phyloP scores from a whole-genome alignment of 2,888 invertebrate genomes.

The Sarcophaga subvicina region DNA sequence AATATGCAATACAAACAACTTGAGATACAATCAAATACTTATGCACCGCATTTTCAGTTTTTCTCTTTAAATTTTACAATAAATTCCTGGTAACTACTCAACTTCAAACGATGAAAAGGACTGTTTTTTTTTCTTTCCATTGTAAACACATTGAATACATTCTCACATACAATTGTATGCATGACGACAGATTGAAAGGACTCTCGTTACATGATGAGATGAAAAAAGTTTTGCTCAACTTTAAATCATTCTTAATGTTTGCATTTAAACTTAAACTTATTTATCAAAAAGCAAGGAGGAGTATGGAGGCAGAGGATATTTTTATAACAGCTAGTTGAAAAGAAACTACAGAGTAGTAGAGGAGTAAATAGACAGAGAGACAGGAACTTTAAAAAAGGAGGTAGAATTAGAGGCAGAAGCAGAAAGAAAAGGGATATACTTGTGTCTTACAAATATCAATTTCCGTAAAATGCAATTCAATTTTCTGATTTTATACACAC shows the following conservation, averaged over 20 bases:
- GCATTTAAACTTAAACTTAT: conserved; percentile 67
- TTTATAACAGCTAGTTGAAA: conserved; percentile 24
- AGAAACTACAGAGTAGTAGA: conserved; percentile 1
- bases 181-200: conserved; percentile 52
- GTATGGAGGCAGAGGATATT: conserved; percentile 20
- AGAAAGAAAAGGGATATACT: conserved; percentile 48
- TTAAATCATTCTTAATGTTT: conserved; percentile 69
- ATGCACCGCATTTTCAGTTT: conserved; percentile 38
- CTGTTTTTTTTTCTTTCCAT: conserved; percentile 22
- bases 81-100: conserved; percentile 18
- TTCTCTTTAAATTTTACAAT: conserved; percentile 42
- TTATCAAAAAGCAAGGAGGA: conserved; percentile 30
- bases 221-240: conserved; percentile 56
- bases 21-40: conserved; percentile 59
- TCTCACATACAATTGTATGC: conserved; percentile 22
- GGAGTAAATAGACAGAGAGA: neutral
- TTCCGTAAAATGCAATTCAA: conserved; percentile 70
- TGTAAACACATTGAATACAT: neutral
- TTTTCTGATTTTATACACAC: conserved; percentile 62
- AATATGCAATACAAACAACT: conserved; percentile 51
- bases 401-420: conserved; percentile 27
- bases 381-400: neutral
- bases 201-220: neutral
- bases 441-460: conserved; percentile 70
- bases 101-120: conserved; percentile 29